Evolutionary conservation across 2,113 vertebrate genomes (phyloP), one percentile per base, ranked within the genome.

Genomic region (Apeltes quadracus): DNA sequence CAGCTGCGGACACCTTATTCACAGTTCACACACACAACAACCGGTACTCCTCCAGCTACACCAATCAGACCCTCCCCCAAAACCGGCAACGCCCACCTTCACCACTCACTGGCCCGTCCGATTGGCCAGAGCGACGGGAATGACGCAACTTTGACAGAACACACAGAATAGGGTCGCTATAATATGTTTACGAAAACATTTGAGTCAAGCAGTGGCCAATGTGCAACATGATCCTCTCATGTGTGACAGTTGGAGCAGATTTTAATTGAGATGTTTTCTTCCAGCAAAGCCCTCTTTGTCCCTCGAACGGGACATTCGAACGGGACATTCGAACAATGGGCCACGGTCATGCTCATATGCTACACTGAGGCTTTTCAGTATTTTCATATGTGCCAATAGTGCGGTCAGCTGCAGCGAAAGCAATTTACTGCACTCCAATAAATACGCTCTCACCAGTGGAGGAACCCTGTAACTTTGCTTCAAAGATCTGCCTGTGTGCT

Each of bases 251-350:
- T 48, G 3, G 20, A 48, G 8, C 9, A 5, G 8, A 48, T 20
- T n/a, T 51, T 22, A 12, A 51, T 51, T 61, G 16, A 73, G 46
- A 25, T 51, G 38, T 53, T 64, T 69, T 25, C 14, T 48, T 11
- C 2, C 22, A n/a, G 59, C 2, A 5, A 41, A 34, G 36, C 14
- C 20, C 27, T 59, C n/a, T 50, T n/a, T n/a, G n/a, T n/a, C n/a
- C n/a, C n/a, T n/a, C n/a, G n/a, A 32, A 62, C 36, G 61, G n/a
- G n/a, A n/a, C n/a, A n/a, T n/a, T n/a, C n/a, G n/a, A n/a, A 56
- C 65, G 53, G 65, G 36, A 73, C 62, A 61, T 56, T 64, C 38
- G 63, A 63, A 75, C 34, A 53, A 48, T 25, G n/a, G 41, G 62
- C 68, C 36, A 11, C 14, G 57, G 48, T 46, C 27, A 3, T 44